phyloP scores from a whole-genome alignment of 35 echinoderm and acorn worm genomes.

The Ptychodera flava region DNA sequence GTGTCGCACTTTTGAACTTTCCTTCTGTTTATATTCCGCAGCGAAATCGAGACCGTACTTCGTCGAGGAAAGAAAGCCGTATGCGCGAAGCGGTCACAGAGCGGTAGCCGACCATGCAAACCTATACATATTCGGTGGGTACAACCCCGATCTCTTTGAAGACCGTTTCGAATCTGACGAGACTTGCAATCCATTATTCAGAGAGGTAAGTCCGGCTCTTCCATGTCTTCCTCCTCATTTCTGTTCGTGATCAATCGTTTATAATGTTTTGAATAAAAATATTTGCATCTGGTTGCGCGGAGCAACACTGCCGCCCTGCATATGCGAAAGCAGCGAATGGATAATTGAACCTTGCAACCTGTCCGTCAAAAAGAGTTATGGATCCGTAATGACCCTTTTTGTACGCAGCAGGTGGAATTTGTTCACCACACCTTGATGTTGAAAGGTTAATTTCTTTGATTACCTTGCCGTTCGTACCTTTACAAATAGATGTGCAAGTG shows the following conservation, averaged over 20 bases:
- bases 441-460: too few species aligned
- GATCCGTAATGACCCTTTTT: not conserved
- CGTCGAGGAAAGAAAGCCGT: conserved; percentile 34
- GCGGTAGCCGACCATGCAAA: conserved; percentile 69
- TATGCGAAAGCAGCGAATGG: not conserved
- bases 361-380: not conserved
- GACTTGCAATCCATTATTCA: conserved; percentile 40
- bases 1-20: too few species aligned
- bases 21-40: not conserved
- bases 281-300: too few species aligned
- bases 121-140: conserved; percentile 82
- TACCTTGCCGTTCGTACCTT: too few species aligned
- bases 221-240: too few species aligned
- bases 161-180: conserved; percentile 39
- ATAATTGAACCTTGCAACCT: not conserved
- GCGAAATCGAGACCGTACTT: not conserved
- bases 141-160: conserved; percentile 60
- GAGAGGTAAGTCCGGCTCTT: conserved; percentile 49
- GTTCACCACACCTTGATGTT: too few species aligned
- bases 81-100: conserved; percentile 84
- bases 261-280: too few species aligned
- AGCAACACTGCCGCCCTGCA: too few species aligned
- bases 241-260: too few species aligned
- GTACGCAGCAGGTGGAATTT: not conserved
- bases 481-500: too few species aligned